phyloP scores from a whole-genome alignment of 2,113 vertebrate genomes.

The Aegotheles bennettii region DNA sequence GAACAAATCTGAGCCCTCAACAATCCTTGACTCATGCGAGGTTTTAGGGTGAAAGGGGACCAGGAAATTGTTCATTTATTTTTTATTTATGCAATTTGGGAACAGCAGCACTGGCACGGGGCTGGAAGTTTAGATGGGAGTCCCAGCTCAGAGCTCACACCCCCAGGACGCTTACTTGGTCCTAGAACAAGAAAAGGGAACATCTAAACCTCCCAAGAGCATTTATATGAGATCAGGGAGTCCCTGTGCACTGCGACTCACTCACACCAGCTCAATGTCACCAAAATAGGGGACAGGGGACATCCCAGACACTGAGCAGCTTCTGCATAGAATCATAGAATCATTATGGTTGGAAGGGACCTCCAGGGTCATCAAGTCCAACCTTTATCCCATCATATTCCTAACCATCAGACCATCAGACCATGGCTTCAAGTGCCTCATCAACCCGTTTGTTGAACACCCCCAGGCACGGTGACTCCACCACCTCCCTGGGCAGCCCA shows the following conservation, averaged over 20 bases:
- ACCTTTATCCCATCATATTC: too few species aligned
- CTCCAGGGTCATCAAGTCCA: too few species aligned
- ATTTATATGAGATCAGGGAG: background rate
- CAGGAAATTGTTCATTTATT: background rate
- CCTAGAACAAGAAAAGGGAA: background rate
- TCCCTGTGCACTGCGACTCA: accelerated
- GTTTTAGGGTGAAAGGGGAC: background rate
- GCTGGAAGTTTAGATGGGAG: background rate
- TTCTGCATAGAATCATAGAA: too few species aligned
- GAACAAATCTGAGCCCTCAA: background rate
- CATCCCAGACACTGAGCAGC: background rate
- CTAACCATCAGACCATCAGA: too few species aligned
- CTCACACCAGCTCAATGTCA: background rate
- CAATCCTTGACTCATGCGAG: background rate
- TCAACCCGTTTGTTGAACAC: too few species aligned
- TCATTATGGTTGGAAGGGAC: too few species aligned
- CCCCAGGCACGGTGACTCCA: too few species aligned
- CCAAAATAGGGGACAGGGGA: background rate
- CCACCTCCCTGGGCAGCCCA: too few species aligned
- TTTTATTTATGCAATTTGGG: background rate
- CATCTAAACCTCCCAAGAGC: background rate
- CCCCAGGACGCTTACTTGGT: background rate
- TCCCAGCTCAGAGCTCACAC: background rate
- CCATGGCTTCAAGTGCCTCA: too few species aligned
- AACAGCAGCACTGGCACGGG: accelerated